Conservation (phyloP, 2,797 vertebrate species). For the Pseudochirops corinnae region DNA sequence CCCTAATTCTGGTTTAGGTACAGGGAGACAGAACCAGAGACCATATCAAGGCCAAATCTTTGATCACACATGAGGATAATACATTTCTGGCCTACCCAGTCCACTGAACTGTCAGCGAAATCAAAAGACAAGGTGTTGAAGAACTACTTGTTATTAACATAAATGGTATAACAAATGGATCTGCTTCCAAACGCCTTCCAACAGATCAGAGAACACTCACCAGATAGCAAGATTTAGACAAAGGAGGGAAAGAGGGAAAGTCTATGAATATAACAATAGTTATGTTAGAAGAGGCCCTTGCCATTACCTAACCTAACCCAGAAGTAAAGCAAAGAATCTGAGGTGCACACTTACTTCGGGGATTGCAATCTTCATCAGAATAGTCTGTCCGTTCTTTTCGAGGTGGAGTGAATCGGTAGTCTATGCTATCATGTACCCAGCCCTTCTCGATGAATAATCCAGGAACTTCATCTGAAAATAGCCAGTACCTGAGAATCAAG, state of each 20-base stretch:
- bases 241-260: slow-evolving; percentile 21
- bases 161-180: not conserved
- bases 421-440: slow-evolving; percentile 96
- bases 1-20: no score
- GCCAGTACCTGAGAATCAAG: slow-evolving; percentile 92
- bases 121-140: not conserved
- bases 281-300: not conserved
- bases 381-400: slow-evolving; percentile 83
- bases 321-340: not conserved
- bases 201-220: not conserved
- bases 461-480: slow-evolving; percentile 97
- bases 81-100: no score
- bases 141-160: not conserved
- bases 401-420: slow-evolving; percentile 92
- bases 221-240: not conserved
- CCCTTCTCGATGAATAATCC: slow-evolving; percentile 98
- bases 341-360: slow-evolving; percentile 68
- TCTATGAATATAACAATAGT: not conserved
- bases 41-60: no score
- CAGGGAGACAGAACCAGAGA: no score
- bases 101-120: no score
- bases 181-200: not conserved
- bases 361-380: slow-evolving; percentile 73
- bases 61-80: no score
- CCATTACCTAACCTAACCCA: not conserved